Evolutionary conservation across 2,797 vertebrate species (phyloP).

Genomic region (Macrochelys suwanniensis): DNA sequence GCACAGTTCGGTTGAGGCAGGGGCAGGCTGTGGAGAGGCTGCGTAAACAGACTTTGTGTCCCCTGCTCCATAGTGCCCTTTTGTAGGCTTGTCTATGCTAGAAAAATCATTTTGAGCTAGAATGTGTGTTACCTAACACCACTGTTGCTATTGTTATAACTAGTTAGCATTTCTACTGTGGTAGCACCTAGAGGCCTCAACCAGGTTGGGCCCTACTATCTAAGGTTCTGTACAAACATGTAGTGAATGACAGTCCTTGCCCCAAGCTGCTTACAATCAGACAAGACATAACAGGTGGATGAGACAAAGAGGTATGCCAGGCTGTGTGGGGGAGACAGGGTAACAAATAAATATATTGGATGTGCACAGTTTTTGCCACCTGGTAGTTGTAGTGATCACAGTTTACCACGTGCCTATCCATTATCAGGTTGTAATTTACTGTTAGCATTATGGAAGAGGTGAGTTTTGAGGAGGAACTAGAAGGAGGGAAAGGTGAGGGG

Average conservation of each 20-base stretch:
- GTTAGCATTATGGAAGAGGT: fast-evolving
- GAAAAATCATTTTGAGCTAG: slow-evolving; percentile 29
- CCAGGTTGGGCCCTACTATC: neutral
- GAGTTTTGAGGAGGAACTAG: neutral
- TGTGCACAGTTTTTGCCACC: neutral
- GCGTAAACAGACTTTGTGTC: neutral
- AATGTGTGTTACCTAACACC: neutral
- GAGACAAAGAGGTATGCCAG: neutral
- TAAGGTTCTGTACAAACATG: neutral
- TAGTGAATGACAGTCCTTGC: neutral
- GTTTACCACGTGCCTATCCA: neutral
- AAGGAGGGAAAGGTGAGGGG: neutral
- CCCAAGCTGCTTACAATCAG: neutral
- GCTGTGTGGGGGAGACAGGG: neutral
- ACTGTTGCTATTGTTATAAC: neutral
- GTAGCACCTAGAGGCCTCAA: neutral
- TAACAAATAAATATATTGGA: neutral
- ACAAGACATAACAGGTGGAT: neutral
- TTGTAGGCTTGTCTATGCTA: neutral
- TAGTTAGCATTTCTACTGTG: neutral
- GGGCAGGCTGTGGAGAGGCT: slow-evolving; percentile 16
- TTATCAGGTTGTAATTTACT: neutral
- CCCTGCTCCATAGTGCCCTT: fast-evolving
- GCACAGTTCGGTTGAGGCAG: neutral
- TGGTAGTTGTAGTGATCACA: neutral